Evolutionary conservation across 2,113 vertebrate species (phyloP).

Genomic region (Camarhynchus parvulus): DNA sequence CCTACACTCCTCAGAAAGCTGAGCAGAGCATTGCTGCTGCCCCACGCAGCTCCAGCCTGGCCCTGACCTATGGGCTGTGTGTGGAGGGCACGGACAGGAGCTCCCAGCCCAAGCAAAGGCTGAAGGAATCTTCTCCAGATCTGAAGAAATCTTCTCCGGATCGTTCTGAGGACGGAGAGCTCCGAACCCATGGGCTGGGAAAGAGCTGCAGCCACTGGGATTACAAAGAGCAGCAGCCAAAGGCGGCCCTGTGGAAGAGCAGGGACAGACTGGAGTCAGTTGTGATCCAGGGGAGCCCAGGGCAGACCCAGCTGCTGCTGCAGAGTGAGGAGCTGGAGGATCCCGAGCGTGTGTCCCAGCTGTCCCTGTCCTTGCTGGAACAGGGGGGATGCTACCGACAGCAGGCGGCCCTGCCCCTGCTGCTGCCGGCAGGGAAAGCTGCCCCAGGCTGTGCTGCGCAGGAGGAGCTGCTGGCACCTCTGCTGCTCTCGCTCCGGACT

Average conservation of each 20-base stretch:
- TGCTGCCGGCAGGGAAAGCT: background rate
- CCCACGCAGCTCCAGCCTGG: accelerated
- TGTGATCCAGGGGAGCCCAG: background rate
- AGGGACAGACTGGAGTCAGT: background rate
- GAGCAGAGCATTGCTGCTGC: accelerated
- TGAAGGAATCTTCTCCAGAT: background rate
- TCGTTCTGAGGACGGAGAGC: background rate
- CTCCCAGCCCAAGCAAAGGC: accelerated
- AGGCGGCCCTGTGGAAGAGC: background rate
- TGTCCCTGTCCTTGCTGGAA: background rate
- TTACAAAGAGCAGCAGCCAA: constrained; percentile 21
- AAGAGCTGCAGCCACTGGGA: background rate
- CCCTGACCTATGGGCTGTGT: constrained; percentile 50
- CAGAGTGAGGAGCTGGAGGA: background rate
- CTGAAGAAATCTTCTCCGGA: background rate
- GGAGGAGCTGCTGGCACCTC: background rate
- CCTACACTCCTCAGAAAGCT: background rate
- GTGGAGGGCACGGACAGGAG: background rate
- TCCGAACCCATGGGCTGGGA: background rate
- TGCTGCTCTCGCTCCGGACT: background rate
- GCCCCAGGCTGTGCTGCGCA: background rate
- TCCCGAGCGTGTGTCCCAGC: accelerated
- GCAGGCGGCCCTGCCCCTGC: background rate
- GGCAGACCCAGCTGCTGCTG: background rate
- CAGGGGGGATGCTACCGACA: constrained; percentile 6